A percentile compares a stretch with the other conserved stretches of the same genome.
Evolutionary conservation across 2,797 vertebrate species (phyloP).

Genomic region (Schizopygopsis malacanthus): DNA sequence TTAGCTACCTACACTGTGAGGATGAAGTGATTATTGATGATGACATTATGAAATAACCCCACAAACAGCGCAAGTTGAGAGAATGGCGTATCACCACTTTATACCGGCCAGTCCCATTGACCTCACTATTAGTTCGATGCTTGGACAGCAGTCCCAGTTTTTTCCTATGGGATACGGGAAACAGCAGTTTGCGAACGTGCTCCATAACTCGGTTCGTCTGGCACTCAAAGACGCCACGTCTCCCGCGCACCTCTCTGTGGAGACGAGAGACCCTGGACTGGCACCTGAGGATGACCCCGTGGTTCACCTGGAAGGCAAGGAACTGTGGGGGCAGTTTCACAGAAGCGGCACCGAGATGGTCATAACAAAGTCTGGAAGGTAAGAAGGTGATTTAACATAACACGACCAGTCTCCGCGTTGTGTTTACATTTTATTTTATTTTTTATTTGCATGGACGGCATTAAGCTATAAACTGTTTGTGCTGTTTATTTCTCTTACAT

Average conservation of each 20-base stretch:
- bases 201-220: slow-evolving; percentile 32
- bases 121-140: slow-evolving; percentile 80
- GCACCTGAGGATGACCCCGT: slow-evolving; percentile 87
- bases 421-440: not conserved
- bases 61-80: slow-evolving; percentile 1
- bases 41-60: slow-evolving; percentile 9
- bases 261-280: slow-evolving; percentile 79
- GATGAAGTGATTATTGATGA: not conserved
- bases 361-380: slow-evolving; percentile 97
- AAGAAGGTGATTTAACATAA: slow-evolving; percentile 55
- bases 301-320: slow-evolving; percentile 89
- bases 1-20: not conserved
- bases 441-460: not conserved
- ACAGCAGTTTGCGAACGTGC: slow-evolving; percentile 70
- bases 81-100: slow-evolving; percentile 83
- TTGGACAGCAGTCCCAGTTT: slow-evolving; percentile 82
- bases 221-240: slow-evolving; percentile 20
- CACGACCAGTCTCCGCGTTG: too few relatives aligned
- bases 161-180: slow-evolving; percentile 83
- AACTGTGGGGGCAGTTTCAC: slow-evolving; percentile 95
- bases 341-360: slow-evolving; percentile 94
- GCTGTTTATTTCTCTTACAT: not conserved
- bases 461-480: not conserved
- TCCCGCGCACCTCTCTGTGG: slow-evolving; percentile 73
- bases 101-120: slow-evolving; percentile 82